A percentile compares a stretch with the other conserved stretches of the same genome.
These are phyloP conservation scores for Phengaris alcon DNA, from an alignment of 2,888 invertebrate genomes.

Conservation along the genomic window DNA sequence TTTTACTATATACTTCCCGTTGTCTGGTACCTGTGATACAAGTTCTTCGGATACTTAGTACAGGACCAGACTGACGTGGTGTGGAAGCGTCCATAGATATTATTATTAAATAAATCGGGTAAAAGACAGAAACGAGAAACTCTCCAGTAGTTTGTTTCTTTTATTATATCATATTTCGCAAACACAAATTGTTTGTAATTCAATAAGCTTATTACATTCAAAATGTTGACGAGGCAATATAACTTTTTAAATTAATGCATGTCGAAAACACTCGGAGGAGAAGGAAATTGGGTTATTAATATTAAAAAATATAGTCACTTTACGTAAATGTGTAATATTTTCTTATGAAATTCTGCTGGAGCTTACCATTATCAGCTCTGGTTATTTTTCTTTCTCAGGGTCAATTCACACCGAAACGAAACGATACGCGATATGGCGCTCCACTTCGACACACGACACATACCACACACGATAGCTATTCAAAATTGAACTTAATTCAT, in stretches of 20 bases:
- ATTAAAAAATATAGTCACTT: conserved; percentile 33
- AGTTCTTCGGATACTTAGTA: too few species aligned
- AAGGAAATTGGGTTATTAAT: conserved; percentile 42
- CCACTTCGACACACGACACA: too few species aligned
- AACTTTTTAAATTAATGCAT: conserved; percentile 72
- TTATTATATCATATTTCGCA: conserved; percentile 1
- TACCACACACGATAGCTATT: too few species aligned
- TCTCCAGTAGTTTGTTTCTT: conserved; percentile 19
- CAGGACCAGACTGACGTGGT: too few species aligned
- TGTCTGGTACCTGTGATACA: too few species aligned
- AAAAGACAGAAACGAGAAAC: not conserved
- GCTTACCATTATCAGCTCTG: not conserved
- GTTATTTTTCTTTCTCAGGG: too few species aligned
- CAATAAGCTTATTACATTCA: conserved; percentile 39
- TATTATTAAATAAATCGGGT: not conserved
- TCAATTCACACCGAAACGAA: too few species aligned
- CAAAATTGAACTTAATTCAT: too few species aligned
- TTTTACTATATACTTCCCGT: too few species aligned
- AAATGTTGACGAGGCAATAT: conserved; percentile 52
- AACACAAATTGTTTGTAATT: conserved; percentile 32
- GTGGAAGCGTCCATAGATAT: too few species aligned
- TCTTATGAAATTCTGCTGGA: conserved; percentile 13
- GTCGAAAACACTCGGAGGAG: conserved; percentile 50
- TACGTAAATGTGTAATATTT: conserved; percentile 28
- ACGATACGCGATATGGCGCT: too few species aligned